Evolutionary conservation across 2,797 vertebrate genomes (phyloP), one percentile per base, ranked within the genome.

Genomic region (Lacerta viridis): DNA sequence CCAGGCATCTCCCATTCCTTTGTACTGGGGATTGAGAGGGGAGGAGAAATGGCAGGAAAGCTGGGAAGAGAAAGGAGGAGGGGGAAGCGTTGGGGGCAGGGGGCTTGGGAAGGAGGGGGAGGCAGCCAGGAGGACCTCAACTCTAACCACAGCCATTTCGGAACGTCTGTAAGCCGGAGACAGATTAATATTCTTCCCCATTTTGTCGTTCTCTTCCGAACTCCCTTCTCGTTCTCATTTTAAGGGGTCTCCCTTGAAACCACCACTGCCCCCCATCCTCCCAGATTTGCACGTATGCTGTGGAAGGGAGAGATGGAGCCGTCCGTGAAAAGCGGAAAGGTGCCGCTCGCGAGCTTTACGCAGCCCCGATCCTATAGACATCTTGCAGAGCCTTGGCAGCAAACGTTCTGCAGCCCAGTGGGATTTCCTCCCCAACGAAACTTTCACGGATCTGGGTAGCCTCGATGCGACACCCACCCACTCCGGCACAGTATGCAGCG

Each of bases 21-120:
- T 96, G 95, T 95, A 91, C 93, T 92, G 91, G 88, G 94, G 92
- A 91, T 91, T 68, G 94, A 87, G 91, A 93, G 92, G 87, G 91
- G 84, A 85, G 86, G 83, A 82, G 86, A 77, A 76, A 82, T 77
- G 8, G 87, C 83, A 79, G 87, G 82, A 55, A 85, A 71, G 77
- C 87, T 55, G 81, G 74, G 82, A 80, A 82, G n/a, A 61, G 83
- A 71, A 59, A 83, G 84, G 27, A 11, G 59, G 23, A 7, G 59
- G 1, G 84, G n/a, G 43, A 10, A 78, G 72, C 72, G 36, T n/a
- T 11, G 25, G 46, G 27, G 68, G 76, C 10, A 33, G 66, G 66
- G 55, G 78, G 50, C 39, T 33, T 6, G 83, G 25, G 69, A 11
- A 66, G 29, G 50, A 29, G 20, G 33, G 59, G 29, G 81, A 68